phyloP scores from a whole-genome alignment of 2,888 invertebrate species.

The Stenurella melanura region DNA sequence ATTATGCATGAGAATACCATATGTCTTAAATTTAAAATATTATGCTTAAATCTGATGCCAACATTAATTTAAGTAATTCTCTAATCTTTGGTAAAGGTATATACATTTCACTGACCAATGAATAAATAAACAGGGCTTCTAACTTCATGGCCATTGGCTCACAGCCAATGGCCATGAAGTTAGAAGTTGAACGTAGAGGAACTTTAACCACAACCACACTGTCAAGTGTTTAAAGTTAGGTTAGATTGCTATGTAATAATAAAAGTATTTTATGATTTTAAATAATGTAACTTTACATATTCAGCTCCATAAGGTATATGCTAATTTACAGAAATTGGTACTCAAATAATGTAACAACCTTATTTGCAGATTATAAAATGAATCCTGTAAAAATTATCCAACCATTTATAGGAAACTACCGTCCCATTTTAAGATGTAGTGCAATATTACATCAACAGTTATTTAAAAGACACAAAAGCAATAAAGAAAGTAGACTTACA shows the following conservation, averaged over 20 bases:
- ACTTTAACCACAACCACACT: too few relatives aligned
- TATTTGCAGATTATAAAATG: slow-evolving; percentile 40
- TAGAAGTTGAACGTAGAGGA: too few relatives aligned
- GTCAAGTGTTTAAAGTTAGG: background rate
- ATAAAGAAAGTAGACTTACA: slow-evolving; percentile 46
- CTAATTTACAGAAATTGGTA: background rate
- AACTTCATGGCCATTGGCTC: too few relatives aligned
- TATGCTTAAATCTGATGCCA: too few relatives aligned
- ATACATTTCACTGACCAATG: too few relatives aligned
- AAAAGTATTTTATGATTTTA: background rate
- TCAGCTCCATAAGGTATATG: slow-evolving; percentile 1
- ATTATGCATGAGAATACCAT: too few relatives aligned
- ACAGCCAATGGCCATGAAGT: too few relatives aligned
- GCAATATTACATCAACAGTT: slow-evolving; percentile 47
- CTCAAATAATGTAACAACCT: background rate
- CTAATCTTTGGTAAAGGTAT: too few relatives aligned
- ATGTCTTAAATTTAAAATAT: too few relatives aligned
- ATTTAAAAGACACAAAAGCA: slow-evolving; percentile 49
- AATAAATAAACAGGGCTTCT: too few relatives aligned
- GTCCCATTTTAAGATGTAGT: slow-evolving; percentile 44
- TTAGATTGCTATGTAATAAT: slow-evolving; percentile 4
- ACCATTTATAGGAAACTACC: slow-evolving; percentile 43
- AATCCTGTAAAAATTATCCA: slow-evolving; percentile 47
- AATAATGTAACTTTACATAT: background rate
- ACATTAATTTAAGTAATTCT: too few relatives aligned